phyloP scores from a whole-genome alignment of 2,888 invertebrate genomes.

The Sepioteuthis lessoniana region DNA sequence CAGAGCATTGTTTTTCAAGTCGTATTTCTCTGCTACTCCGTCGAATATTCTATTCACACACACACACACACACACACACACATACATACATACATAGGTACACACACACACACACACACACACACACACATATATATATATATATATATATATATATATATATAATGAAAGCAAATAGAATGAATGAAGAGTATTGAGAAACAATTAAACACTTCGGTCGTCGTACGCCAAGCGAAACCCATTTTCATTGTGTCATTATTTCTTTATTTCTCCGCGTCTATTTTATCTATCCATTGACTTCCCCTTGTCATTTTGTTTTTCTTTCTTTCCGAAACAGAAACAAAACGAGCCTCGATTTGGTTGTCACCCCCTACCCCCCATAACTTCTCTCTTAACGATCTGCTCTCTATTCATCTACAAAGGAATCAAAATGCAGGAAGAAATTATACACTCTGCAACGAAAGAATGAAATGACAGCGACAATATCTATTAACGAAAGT shows the following conservation, averaged over 20 bases:
- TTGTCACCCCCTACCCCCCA: background rate
- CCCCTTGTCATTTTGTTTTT: background rate
- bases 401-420: constrained; percentile 6
- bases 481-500: background rate
- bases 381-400: background rate
- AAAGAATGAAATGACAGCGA: constrained; percentile 24
- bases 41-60: too few species aligned
- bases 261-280: background rate
- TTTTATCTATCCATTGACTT: background rate
- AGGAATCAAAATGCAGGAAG: background rate
- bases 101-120: too few species aligned
- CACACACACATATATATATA: too few species aligned
- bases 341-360: background rate
- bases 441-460: background rate
- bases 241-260: background rate
- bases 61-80: too few species aligned
- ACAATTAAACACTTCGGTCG: background rate
- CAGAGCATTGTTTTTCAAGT: too few species aligned
- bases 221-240: background rate
- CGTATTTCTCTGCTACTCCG: too few species aligned
- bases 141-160: too few species aligned
- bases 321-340: background rate
- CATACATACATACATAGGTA: too few species aligned
- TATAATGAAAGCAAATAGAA: background rate
- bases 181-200: background rate